Conservation (phyloP, 2,797 vertebrate species). For the Gymnothorax reevesii region DNA sequence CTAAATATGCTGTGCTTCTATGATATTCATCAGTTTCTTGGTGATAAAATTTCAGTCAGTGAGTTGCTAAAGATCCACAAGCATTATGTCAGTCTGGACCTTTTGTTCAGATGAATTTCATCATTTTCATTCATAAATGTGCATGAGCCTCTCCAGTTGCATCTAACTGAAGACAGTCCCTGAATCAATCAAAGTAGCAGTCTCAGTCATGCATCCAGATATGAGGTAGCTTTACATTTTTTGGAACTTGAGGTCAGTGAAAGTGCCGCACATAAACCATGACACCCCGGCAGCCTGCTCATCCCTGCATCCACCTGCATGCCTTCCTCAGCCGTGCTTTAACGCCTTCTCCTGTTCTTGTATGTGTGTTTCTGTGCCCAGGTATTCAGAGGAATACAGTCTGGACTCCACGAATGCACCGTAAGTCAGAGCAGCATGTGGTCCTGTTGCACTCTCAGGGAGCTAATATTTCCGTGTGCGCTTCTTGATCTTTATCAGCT, state of each 20-base stretch:
- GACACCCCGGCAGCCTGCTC: background rate
- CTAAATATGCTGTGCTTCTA: background rate
- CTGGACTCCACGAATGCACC: constrained; percentile 16
- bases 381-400: constrained; percentile 15
- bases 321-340: constrained; percentile 46
- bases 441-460: background rate
- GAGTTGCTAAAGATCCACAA: background rate
- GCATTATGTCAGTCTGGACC: background rate
- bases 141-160: background rate
- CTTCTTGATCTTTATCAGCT: background rate
- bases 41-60: background rate
- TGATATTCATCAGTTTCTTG: background rate
- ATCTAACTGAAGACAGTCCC: background rate
- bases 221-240: background rate
- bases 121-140: background rate
- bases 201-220: background rate
- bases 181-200: background rate
- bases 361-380: constrained; percentile 16
- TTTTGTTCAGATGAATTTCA: background rate
- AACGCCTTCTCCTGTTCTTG: constrained; percentile 24
- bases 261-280: background rate
- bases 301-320: constrained; percentile 20
- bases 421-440: constrained; percentile 6
- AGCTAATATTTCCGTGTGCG: background rate
- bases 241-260: background rate